Percentiles rank a stretch among this genome's conserved stretches.
phyloP scores from a whole-genome alignment of 2,797 vertebrate genomes.

The Sebastolobus altivelis region DNA sequence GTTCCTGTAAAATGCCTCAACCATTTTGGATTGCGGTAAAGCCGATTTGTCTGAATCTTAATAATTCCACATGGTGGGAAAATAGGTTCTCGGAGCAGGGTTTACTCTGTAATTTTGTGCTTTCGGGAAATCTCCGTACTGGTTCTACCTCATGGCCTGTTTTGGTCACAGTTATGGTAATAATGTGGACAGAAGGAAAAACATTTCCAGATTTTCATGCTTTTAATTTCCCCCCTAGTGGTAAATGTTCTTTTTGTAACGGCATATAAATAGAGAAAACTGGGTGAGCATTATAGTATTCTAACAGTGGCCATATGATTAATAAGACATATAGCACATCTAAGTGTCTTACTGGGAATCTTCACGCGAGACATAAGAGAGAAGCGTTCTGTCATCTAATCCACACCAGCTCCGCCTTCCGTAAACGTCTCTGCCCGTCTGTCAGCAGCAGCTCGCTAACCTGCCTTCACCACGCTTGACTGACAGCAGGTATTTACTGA shows the following conservation, averaged over 20 bases:
- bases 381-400: too few species aligned
- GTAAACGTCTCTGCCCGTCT: too few species aligned
- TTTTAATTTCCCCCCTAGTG: not conserved
- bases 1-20: not conserved
- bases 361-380: too few species aligned
- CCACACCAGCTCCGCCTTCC: too few species aligned
- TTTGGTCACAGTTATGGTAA: slow-evolving; percentile 37
- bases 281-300: slow-evolving; percentile 4
- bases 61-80: slow-evolving; percentile 14
- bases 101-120: slow-evolving; percentile 26
- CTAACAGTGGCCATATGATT: not conserved
- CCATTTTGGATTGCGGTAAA: slow-evolving; percentile 1
- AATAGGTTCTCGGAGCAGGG: slow-evolving; percentile 10
- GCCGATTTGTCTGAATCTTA: slow-evolving; percentile 14
- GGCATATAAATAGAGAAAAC: not conserved
- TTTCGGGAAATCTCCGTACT: slow-evolving; percentile 15
- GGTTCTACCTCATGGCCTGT: slow-evolving; percentile 2
- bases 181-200: slow-evolving; percentile 14
- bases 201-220: slow-evolving; percentile 15
- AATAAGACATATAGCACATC: not conserved
- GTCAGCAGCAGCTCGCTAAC: too few species aligned
- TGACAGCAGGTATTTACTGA: too few species aligned
- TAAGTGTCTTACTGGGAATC: not conserved
- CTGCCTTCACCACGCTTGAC: too few species aligned
- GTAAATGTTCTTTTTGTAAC: slow-evolving; percentile 17